Percentiles rank a stretch among this genome's conserved stretches.
Evolutionary conservation across 2,113 vertebrate species (phyloP).

Genomic region (Probosciger aterrimus): DNA sequence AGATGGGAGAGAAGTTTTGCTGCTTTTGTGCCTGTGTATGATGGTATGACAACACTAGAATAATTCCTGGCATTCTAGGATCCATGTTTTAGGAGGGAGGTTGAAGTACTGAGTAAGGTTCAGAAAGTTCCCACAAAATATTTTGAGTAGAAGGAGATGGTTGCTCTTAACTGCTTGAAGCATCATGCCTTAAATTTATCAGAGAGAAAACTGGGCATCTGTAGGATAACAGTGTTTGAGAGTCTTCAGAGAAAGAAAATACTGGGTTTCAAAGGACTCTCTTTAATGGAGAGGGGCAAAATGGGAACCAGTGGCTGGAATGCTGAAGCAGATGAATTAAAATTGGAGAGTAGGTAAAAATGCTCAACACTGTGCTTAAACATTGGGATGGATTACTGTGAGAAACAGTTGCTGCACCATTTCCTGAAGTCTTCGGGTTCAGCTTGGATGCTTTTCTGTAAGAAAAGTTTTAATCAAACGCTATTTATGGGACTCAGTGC

Average conservation of each 20-base stretch:
- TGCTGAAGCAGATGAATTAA: background rate
- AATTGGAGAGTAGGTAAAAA: background rate
- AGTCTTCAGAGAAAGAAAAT: background rate
- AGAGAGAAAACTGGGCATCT: rapidly evolving
- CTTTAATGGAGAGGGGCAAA: background rate
- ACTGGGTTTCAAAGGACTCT: background rate
- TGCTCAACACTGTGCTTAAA: background rate
- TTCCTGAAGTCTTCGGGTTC: background rate
- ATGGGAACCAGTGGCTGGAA: background rate
- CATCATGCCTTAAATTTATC: background rate
- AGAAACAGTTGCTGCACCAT: background rate
- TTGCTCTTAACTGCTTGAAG: background rate
- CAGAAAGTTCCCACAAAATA: background rate
- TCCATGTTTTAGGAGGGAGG: background rate
- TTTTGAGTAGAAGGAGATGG: background rate
- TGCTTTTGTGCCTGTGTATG: background rate
- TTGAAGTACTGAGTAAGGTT: background rate
- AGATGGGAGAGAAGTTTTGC: background rate
- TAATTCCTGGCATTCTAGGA: background rate
- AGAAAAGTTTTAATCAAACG: conserved; percentile 18
- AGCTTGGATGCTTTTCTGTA: background rate
- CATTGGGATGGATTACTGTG: background rate
- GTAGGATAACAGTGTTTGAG: background rate
- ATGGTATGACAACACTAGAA: background rate
- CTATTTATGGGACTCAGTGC: background rate